phyloP scores from a whole-genome alignment of 2,888 invertebrate species.

The Drosophila flavopinicola region DNA sequence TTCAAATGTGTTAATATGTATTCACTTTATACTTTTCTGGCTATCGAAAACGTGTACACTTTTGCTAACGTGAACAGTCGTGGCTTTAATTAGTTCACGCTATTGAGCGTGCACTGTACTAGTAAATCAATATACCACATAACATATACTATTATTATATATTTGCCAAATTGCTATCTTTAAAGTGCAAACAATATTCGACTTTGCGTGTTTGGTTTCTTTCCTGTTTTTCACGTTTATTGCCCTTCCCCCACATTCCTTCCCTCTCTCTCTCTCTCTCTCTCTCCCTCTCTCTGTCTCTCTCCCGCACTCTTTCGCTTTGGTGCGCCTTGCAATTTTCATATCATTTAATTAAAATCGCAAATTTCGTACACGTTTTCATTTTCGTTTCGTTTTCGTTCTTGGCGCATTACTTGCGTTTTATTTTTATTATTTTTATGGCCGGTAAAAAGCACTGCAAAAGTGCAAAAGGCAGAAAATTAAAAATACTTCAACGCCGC shows the following conservation, averaged over 20 bases:
- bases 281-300: too few species aligned
- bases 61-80: too few species aligned
- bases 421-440: constrained; percentile 73
- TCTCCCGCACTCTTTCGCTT: constrained; percentile 38
- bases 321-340: constrained; percentile 71
- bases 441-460: constrained; percentile 66
- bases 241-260: too few species aligned
- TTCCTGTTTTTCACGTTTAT: constrained; percentile 32
- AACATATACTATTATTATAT: too few species aligned
- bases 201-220: not conserved
- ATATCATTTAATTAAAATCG: constrained; percentile 80
- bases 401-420: constrained; percentile 41
- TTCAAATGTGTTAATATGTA: too few species aligned
- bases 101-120: too few species aligned
- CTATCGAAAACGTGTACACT: too few species aligned
- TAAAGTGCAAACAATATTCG: constrained; percentile 24
- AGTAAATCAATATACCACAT: too few species aligned
- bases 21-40: too few species aligned
- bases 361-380: constrained; percentile 81
- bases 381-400: constrained; percentile 72
- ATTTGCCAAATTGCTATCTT: too few species aligned
- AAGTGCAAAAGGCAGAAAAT: constrained; percentile 79
- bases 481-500: constrained; percentile 73
- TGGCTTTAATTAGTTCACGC: too few species aligned
- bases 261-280: too few species aligned